phyloP scores from a whole-genome alignment of 2,797 vertebrate species.

The Anguilla pacifica region DNA sequence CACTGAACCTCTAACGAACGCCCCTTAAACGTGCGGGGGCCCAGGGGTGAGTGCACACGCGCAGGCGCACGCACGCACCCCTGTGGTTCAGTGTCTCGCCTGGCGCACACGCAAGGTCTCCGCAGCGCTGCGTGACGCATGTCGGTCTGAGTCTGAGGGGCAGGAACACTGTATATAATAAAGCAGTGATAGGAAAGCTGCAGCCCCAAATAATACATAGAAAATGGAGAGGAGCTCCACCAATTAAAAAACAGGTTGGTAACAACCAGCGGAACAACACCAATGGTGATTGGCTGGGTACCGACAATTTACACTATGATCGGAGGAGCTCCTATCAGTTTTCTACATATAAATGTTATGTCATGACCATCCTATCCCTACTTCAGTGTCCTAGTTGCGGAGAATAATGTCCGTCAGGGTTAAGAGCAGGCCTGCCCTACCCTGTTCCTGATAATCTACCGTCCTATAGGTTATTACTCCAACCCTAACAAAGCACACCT shows the following conservation, averaged over 20 bases:
- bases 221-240: no score
- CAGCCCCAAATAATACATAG: no score
- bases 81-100: neutral
- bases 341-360: neutral
- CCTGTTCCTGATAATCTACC: no score
- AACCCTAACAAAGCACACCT: no score
- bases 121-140: neutral
- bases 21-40: neutral
- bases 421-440: no score
- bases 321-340: neutral
- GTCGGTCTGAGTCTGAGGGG: neutral
- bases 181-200: no score
- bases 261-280: no score
- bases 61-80: neutral
- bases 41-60: neutral
- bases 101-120: neutral
- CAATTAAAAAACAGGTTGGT: no score
- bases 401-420: neutral
- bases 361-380: neutral
- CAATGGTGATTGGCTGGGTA: neutral
- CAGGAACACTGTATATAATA: no score
- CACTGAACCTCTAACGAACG: neutral
- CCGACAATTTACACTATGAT: neutral
- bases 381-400: neutral
- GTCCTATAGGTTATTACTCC: no score